A percentile compares a stretch with the other conserved stretches of the same genome.
These are phyloP conservation scores for Albula goreensis DNA, from an alignment of 2,113 vertebrate genomes.

Conservation along the genomic window DNA sequence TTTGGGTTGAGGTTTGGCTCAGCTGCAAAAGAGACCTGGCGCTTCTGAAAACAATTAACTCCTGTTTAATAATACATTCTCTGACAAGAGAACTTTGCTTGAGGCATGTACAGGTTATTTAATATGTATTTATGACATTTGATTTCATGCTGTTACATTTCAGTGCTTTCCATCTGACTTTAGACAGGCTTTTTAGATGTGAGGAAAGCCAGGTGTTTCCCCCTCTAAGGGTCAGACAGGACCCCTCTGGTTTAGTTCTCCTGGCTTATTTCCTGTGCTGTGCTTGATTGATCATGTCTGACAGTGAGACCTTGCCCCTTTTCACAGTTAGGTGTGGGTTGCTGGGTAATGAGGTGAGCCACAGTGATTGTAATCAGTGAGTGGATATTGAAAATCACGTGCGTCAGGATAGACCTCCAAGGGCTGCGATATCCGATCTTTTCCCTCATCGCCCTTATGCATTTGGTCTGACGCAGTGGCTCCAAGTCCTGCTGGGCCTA, in stretches of 20 bases:
- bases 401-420: slow-evolving; percentile 70
- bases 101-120: background rate
- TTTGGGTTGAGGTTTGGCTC: background rate
- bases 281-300: slow-evolving; percentile 72
- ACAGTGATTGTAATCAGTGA: slow-evolving; percentile 71
- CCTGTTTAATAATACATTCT: slow-evolving; percentile 13
- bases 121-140: background rate
- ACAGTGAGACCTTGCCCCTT: slow-evolving; percentile 63
- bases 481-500: background rate
- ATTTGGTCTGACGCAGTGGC: background rate
- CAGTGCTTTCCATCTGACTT: slow-evolving; percentile 16
- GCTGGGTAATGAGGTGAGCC: slow-evolving; percentile 75
- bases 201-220: background rate
- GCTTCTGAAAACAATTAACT: slow-evolving; percentile 18
- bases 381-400: slow-evolving; percentile 70
- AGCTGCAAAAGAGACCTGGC: slow-evolving; percentile 29
- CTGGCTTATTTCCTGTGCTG: slow-evolving; percentile 49
- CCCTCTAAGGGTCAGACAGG: background rate
- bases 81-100: background rate
- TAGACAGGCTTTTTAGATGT: background rate
- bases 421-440: slow-evolving; percentile 25
- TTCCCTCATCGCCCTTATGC: background rate
- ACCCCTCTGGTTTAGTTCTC: slow-evolving; percentile 61
- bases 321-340: slow-evolving; percentile 71
- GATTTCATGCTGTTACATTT: slow-evolving; percentile 34